These are phyloP conservation scores for Crotalus helleri DNA, from an alignment of 2,113 vertebrate genomes.

Conservation along the genomic window DNA sequence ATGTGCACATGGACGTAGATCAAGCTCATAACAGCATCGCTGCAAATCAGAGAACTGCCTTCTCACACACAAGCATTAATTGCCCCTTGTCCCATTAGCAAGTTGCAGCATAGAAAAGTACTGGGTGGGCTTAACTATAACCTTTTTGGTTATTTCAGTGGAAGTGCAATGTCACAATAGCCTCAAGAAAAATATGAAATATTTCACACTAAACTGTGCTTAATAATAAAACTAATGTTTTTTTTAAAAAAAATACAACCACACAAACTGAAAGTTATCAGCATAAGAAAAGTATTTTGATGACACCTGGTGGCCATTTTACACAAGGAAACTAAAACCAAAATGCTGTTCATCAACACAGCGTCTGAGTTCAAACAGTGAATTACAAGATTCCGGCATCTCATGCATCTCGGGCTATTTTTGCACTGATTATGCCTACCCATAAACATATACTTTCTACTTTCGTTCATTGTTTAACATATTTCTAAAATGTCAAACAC, in stretches of 20 bases:
- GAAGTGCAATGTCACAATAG: neutral
- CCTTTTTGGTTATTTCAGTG: neutral
- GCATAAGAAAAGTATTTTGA: slow-evolving; percentile 70
- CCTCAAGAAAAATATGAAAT: slow-evolving; percentile 3
- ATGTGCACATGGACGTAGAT: neutral
- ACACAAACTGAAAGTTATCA: slow-evolving; percentile 39
- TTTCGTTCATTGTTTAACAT: slow-evolving; percentile 18
- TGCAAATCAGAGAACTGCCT: neutral
- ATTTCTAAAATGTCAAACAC: slow-evolving; percentile 16
- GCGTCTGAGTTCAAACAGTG: neutral
- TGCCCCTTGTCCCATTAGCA: neutral
- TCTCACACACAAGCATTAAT: neutral
- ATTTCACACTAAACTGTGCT: neutral
- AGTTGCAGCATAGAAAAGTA: neutral
- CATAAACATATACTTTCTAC: slow-evolving; percentile 3
- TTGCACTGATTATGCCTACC: slow-evolving; percentile 34
- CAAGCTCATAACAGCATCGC: neutral
- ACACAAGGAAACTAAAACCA: slow-evolving; percentile 29
- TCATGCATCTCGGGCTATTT: neutral
- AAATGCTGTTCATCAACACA: neutral
- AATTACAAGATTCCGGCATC: neutral
- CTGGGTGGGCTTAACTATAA: neutral
- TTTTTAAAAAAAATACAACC: slow-evolving; percentile 9
- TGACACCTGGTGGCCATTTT: slow-evolving; percentile 79
- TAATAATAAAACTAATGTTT: slow-evolving; percentile 31